These are phyloP conservation scores for Thecophora atra DNA, from an alignment of 2,888 invertebrate species.

Conservation along the genomic window DNA sequence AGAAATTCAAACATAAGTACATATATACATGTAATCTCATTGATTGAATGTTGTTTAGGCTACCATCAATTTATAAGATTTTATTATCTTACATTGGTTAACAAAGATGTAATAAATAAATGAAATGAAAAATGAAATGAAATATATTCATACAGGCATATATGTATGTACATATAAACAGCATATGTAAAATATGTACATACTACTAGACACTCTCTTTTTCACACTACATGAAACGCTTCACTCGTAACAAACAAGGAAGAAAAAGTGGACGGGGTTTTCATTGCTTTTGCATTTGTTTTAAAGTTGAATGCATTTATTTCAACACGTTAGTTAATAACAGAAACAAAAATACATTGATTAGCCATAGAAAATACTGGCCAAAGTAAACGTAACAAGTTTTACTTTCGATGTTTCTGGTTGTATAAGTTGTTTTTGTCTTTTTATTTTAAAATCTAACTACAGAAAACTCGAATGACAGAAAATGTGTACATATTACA, in stretches of 20 bases:
- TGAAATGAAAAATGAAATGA: too few species aligned
- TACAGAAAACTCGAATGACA: neutral
- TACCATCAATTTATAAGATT: too few species aligned
- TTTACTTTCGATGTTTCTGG: neutral
- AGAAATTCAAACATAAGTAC: too few species aligned
- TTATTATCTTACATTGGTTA: too few species aligned
- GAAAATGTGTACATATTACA: neutral
- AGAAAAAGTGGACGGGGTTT: conserved; percentile 24
- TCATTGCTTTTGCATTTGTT: conserved; percentile 19
- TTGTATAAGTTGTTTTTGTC: neutral
- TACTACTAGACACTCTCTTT: neutral
- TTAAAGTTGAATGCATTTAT: conserved; percentile 19
- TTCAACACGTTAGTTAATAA: neutral
- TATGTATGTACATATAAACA: neutral
- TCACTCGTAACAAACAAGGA: conserved; percentile 29
- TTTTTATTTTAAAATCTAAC: neutral
- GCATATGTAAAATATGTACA: neutral
- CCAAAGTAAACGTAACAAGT: neutral
- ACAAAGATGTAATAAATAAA: too few species aligned
- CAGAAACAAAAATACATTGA: neutral
- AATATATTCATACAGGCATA: too few species aligned
- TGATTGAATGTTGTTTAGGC: too few species aligned
- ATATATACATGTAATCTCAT: too few species aligned
- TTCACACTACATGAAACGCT: neutral
- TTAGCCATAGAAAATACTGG: neutral